These are phyloP conservation scores for Falcaria lacertinaria DNA, from an alignment of 2,888 invertebrate species.

Conservation along the genomic window DNA sequence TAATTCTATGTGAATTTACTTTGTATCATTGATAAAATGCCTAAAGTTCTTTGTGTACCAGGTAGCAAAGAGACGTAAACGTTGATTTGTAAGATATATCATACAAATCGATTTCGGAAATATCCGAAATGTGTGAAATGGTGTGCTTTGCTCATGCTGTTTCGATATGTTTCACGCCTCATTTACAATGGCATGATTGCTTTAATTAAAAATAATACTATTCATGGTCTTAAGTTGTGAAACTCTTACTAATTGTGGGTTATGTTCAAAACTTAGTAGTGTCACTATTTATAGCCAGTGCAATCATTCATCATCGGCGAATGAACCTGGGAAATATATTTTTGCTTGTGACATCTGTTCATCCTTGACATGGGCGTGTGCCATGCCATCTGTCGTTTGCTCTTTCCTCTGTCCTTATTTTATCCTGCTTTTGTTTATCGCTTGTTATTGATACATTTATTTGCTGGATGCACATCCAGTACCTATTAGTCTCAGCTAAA, in stretches of 20 bases:
- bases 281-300: slow-evolving; percentile 7
- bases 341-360: slow-evolving; percentile 17
- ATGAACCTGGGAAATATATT: slow-evolving; percentile 18
- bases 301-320: slow-evolving; percentile 17
- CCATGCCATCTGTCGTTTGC: slow-evolving; percentile 23
- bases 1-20: not conserved
- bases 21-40: slow-evolving; percentile 25
- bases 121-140: too few species aligned
- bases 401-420: slow-evolving; percentile 10
- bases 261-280: too few species aligned
- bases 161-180: not conserved
- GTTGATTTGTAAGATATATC: too few species aligned
- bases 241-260: too few species aligned
- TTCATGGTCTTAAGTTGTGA: too few species aligned
- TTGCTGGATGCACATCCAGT: too few species aligned
- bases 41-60: slow-evolving; percentile 4
- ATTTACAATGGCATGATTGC: too few species aligned
- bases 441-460: too few species aligned
- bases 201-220: too few species aligned
- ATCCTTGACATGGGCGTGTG: slow-evolving; percentile 27
- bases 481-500: too few species aligned
- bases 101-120: too few species aligned
- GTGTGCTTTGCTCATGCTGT: not conserved
- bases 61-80: not conserved
- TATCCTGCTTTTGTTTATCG: not conserved